Evolutionary conservation across 2,888 invertebrate species (phyloP), one percentile per base, ranked within the genome.

Genomic region (Agrochola lychnidis): DNA sequence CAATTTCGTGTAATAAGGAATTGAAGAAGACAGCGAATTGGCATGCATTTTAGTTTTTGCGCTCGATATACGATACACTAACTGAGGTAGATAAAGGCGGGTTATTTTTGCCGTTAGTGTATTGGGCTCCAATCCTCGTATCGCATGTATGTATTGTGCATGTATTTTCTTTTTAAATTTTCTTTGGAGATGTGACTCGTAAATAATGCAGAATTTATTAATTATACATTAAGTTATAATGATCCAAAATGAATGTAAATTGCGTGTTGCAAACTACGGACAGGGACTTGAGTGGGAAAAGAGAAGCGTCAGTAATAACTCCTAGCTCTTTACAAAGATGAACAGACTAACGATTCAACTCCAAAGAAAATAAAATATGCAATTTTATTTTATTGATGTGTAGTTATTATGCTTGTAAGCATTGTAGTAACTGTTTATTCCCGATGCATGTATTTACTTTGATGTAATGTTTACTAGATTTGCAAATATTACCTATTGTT

Each of bases 101-200:
- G 79, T 73, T 78, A 73, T 77, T 79, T 74, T 69, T 78, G 78
- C 83, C 82, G 88, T 89, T 90, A 89, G 88, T 90, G 88, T 83
- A 89, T 90, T 89, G 89, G 83, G 78, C 76, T 86, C 76, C 70
- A 82, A 74, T 85, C 85, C 86, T 78, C 78, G 89, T 88, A 84
- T 85, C 82, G 90, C 89, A 89, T 89, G 89, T 82, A 71, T 85
- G 88, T 75, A 66, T 70, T 87, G 84, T 10, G 78, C 73, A 80
- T 82, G 76, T 36, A 4, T 62, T 62, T 76, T 59, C 7, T 73
- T 81, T 64, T 82, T 72, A 40, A 73, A 73, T 79, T 83, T 81
- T 82, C 75, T 80, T 83, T 85, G 79, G 63, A 64, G 63, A 36
- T 45, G 42, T 53, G 16, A 53, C 64, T 72, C 22, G 62, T 57